Evolutionary conservation across 2,797 vertebrate species (phyloP), one percentile per base, ranked within the genome.

Genomic region (Petrocephalus sullivani): DNA sequence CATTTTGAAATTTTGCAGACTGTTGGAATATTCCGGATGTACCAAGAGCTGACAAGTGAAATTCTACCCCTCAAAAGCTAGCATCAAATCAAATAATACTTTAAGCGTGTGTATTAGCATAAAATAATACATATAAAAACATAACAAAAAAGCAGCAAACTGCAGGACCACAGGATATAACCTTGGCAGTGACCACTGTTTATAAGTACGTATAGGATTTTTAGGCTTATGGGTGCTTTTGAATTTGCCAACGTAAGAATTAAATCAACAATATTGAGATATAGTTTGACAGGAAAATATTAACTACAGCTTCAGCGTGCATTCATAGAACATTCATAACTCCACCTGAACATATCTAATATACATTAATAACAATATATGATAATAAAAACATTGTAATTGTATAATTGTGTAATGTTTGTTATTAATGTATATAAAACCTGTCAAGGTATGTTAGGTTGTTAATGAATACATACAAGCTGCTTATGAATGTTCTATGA

Each of bases 1-100:
- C 88, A 89, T 87, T 88, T 88, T 64, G 28, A 75, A 41, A 75
- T 75, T 46, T 53, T n/a, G 54, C 89, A 86, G 23, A 56, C 78
- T 23, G 2, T 8, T 49, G 37, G 46, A 46, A 51, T 49, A 51
- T 21, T 9, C 46, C 23, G 87, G 89, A 56, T 87, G 33, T 87
- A 89, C 19, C 16, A 19, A 49, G 53, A 86, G 56, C 46, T 61
- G 16, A 88, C 71, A 61, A 19, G 78, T 58, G 1, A 56, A 86
- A 82, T 82, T 60, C 67, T 75, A 12, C 9, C 60, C 60, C 60
- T 64, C 21, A 23, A 64, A 23, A 23, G 60, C 21, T 64, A 21
- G 21, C 12, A 78, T 41, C 28, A 37, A 41, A 46, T 37, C 33
- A 78, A 64, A 28, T 64, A 64, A 64, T 64, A 64, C 23, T 64